phyloP scores from a whole-genome alignment of 2,797 vertebrate genomes.

The Coreius guichenoti region DNA sequence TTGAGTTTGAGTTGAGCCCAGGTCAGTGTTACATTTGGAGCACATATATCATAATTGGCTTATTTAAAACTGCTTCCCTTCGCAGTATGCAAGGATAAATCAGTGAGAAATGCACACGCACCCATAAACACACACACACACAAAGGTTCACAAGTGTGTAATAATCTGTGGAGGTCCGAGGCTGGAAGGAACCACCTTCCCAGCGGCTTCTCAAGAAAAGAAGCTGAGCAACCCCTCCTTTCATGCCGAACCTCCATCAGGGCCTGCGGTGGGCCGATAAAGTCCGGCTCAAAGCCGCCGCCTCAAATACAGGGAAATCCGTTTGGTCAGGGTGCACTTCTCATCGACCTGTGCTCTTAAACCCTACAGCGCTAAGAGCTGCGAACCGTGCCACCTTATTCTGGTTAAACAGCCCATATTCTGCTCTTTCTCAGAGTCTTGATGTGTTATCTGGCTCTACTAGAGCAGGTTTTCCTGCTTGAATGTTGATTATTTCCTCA shows the following conservation, averaged over 20 bases:
- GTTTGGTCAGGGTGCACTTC: conserved; percentile 41
- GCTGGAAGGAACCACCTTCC: conserved; percentile 2
- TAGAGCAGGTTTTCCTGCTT: background rate
- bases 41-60: background rate
- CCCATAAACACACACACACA: background rate
- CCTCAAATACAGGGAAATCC: conserved; percentile 35
- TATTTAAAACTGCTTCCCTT: background rate
- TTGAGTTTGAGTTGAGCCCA: background rate
- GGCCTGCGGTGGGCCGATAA: conserved; percentile 41
- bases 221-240: background rate
- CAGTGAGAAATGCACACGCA: background rate
- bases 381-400: background rate
- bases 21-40: background rate
- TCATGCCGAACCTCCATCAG: conserved; percentile 23
- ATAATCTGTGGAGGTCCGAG: conserved; percentile 10
- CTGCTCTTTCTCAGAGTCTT: background rate
- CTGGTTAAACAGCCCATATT: background rate
- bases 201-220: background rate
- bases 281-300: conserved; percentile 16
- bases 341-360: conserved; percentile 25
- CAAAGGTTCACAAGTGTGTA: conserved; percentile 1
- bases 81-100: background rate
- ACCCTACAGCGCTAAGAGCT: background rate
- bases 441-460: background rate
- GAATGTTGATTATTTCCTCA: background rate